These are phyloP conservation scores for Ptychochromis oligacanthus DNA, from an alignment of 2,113 vertebrate species.

Conservation along the genomic window DNA sequence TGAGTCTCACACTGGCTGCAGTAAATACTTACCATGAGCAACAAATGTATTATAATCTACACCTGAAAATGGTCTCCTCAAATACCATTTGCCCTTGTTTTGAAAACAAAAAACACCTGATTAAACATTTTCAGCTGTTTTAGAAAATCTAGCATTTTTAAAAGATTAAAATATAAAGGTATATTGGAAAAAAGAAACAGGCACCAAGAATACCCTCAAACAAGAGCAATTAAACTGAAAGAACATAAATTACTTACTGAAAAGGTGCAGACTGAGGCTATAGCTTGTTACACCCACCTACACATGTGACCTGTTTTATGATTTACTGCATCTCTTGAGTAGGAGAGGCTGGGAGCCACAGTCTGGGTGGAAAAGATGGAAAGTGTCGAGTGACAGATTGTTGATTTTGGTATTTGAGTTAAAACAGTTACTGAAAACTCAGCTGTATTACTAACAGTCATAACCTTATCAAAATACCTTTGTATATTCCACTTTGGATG, in stretches of 20 bases:
- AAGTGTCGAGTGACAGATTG: neutral
- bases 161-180: too few species aligned
- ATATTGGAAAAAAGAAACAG: too few species aligned
- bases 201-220: too few species aligned
- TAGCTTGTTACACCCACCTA: neutral
- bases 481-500: neutral
- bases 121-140: too few species aligned
- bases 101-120: too few species aligned
- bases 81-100: neutral
- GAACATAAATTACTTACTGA: too few species aligned
- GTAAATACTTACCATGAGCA: neutral
- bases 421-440: neutral
- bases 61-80: neutral
- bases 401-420: neutral
- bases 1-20: neutral
- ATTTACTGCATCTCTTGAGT: neutral
- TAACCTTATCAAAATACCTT: neutral
- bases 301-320: neutral
- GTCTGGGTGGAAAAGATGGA: neutral
- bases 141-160: too few species aligned
- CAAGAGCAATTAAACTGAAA: too few species aligned
- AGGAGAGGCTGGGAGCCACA: neutral
- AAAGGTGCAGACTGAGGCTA: neutral
- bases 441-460: neutral
- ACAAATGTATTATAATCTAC: neutral